Evolutionary conservation across 2,113 vertebrate genomes (phyloP).

Genomic region (Misgurnus mizolepis): DNA sequence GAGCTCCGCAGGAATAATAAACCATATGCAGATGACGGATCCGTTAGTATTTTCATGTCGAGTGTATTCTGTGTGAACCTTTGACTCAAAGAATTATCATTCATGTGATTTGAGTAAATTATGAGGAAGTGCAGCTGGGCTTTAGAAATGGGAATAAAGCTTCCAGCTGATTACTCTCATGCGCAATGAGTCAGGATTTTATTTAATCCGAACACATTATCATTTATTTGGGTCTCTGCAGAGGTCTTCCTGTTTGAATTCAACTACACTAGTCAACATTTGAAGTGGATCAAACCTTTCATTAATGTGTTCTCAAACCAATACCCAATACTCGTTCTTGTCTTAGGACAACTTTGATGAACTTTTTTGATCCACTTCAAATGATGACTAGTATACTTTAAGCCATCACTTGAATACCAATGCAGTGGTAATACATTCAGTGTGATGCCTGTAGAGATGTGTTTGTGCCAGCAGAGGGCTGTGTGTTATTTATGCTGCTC

Average conservation of each 20-base stretch:
- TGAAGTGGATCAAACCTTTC: too few species aligned
- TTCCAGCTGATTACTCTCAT: slow-evolving; percentile 22
- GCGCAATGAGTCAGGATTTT: slow-evolving; percentile 8
- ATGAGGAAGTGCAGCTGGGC: slow-evolving; percentile 32
- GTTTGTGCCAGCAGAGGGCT: slow-evolving; percentile 46
- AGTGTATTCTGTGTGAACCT: neutral
- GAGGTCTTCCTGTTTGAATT: slow-evolving; percentile 5
- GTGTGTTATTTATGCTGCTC: slow-evolving; percentile 1
- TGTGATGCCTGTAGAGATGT: neutral
- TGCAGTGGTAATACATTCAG: neutral
- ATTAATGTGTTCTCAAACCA: too few species aligned
- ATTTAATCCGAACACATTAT: neutral
- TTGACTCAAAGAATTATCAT: slow-evolving; percentile 10
- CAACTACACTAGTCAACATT: too few species aligned
- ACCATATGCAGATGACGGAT: neutral
- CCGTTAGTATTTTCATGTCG: neutral
- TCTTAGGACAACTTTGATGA: too few species aligned
- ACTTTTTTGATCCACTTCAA: too few species aligned
- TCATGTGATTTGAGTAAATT: neutral
- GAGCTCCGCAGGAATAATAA: neutral
- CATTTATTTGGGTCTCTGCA: neutral
- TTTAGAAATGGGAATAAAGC: slow-evolving; percentile 32
- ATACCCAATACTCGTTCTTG: too few species aligned
- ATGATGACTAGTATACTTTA: too few species aligned
- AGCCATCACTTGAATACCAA: neutral